Evolutionary conservation across 53 echinoderm and acorn worm genomes (phyloP).

Genomic region (Echinarachnius parma): DNA sequence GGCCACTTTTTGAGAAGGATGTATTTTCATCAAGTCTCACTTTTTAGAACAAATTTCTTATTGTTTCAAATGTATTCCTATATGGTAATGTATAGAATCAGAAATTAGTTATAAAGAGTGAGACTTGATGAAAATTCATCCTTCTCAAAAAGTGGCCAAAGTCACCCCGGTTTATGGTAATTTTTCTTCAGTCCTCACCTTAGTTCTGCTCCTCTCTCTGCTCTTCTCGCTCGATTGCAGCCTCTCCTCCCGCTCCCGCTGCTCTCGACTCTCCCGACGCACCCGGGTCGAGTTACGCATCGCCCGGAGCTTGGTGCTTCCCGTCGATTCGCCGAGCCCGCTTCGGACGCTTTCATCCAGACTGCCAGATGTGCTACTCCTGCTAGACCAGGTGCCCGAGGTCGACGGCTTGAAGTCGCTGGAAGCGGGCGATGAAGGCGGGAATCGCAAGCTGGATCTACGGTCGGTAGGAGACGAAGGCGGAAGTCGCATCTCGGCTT

Average conservation of each 20-base stretch:
- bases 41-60: no score
- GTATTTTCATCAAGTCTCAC: no score
- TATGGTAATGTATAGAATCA: no score
- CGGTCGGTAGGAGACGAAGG: background rate
- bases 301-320: conserved; percentile 63
- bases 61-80: no score
- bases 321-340: conserved; percentile 52
- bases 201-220: conserved; percentile 11
- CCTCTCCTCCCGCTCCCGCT: conserved; percentile 32
- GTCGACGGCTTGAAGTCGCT: conserved; percentile 39
- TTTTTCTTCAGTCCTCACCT: conserved; percentile 9
- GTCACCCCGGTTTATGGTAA: no score
- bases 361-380: conserved; percentile 33
- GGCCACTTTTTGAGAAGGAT: no score
- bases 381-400: conserved; percentile 24
- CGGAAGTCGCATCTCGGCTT: no score
- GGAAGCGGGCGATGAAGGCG: conserved; percentile 15
- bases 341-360: conserved; percentile 27
- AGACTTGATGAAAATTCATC: no score
- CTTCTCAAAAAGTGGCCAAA: no score
- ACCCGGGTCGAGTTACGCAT: conserved; percentile 30
- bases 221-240: conserved; percentile 19
- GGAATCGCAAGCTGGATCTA: conserved; percentile 6
- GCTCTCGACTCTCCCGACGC: conserved; percentile 21
- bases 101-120: no score